Base-by-base conservation (phyloP, 1,140 invertebrate species). In the Metopolophium dirhodum region DNA sequence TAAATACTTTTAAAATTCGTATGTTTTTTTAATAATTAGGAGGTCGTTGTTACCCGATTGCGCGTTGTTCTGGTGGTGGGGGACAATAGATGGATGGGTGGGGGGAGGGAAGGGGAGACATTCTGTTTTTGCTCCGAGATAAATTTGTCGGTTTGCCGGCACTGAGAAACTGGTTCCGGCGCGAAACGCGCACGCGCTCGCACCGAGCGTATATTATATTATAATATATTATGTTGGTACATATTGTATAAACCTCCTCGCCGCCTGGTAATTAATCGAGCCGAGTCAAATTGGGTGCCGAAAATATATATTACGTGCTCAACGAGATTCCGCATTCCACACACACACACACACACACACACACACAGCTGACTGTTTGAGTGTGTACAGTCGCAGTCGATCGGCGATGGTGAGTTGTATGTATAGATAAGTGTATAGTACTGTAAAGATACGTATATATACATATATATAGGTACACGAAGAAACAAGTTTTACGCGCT, bases 281-380 rank as follows among this genome's bases (percentile, higher is more conserved):
- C 51, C 49, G n/a, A 90, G 54, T 88, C 47, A 90, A 77, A 91
- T 91, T 47, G 90, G 41, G 61, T 82, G 68, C 90, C 90, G 90
- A 91, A 91, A 91, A 83, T 45, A 68, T 68, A 41, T 83, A 83
- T 41, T 41, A 83, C 37, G 61, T 77, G 61, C 61, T 77, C 61
- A 77, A 77, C 61, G 30, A 77, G 61, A 77, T 77, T 77, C 61
- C 61, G 61, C 61, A 77, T 77, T 77, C 61, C 61, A 77, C 61
- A 77, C 49, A 49, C 49, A 57, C 54, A 57, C 54, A 57, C 49
- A 49, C 49, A 57, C 54, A 57, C 54, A 57, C 54, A 57, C 57
- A 68, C 61, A 18, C 61, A 77, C 61, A 77, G 61, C 61, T 77
- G 61, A 77, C 61, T n/a, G 49, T 51, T 18, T 3, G 61, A n/a